Conservation (phyloP, 2,888 invertebrate species). For the Priocnemis perturbator region DNA sequence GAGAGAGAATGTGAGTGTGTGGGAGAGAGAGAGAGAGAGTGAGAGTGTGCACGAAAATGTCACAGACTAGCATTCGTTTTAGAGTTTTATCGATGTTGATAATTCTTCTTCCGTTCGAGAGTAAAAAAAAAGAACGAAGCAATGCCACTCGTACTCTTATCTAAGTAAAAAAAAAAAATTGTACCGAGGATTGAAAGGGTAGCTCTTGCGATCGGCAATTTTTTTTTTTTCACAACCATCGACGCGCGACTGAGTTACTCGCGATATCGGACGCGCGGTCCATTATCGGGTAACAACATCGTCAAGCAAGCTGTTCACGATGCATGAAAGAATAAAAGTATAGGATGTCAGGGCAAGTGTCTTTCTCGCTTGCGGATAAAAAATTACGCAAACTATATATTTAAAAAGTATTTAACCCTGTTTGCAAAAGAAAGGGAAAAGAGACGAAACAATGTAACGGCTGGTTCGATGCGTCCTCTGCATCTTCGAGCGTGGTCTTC, state of each 20-base stretch:
- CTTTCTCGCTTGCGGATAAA: conserved; percentile 28
- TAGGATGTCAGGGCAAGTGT: conserved; percentile 3
- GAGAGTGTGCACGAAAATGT: conserved; percentile 27
- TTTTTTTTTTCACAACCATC: conserved; percentile 10
- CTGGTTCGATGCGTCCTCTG: conserved; percentile 30
- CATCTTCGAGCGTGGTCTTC: conserved; percentile 13
- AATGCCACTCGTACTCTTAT: conserved; percentile 5
- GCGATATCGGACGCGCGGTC: conserved; percentile 32
- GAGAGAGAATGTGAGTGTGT: neutral
- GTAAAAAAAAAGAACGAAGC: conserved; percentile 20
- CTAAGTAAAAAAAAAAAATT: neutral
- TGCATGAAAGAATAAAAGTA: conserved; percentile 13
- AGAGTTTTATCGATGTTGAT: conserved; percentile 64
- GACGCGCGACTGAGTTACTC: conserved; percentile 48
- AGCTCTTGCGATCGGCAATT: neutral
- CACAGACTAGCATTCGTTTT: conserved; percentile 53
- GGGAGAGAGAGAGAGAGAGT: conserved; percentile 24
- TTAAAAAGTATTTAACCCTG: conserved; percentile 24
- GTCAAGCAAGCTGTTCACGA: conserved; percentile 27
- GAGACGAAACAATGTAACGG: conserved; percentile 7
- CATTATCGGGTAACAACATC: conserved; percentile 17
- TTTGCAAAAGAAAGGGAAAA: neutral
- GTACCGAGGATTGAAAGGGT: conserved; percentile 4
- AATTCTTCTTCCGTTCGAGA: conserved; percentile 36
- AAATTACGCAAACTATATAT: conserved; percentile 13